These are phyloP conservation scores for Oryzias melastigma DNA, from an alignment of 2,113 vertebrate species.

Conservation along the genomic window DNA sequence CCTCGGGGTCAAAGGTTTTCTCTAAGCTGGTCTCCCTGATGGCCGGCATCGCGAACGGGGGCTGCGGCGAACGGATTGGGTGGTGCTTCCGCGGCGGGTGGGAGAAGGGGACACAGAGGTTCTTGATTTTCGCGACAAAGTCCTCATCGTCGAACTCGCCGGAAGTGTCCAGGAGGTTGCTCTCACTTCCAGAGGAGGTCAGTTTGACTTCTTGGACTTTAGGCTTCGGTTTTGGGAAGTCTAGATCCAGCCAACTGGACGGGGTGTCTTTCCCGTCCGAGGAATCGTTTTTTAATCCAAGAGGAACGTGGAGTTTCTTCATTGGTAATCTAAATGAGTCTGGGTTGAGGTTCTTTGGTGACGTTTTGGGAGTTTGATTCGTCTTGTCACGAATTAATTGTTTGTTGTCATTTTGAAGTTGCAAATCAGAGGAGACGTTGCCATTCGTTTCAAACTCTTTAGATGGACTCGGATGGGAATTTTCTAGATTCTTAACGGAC, in stretches of 20 bases:
- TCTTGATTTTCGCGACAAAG: constrained; percentile 89
- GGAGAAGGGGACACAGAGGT: constrained; percentile 81
- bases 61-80: constrained; percentile 77
- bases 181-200: constrained; percentile 77
- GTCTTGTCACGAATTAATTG: constrained; percentile 12
- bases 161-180: constrained; percentile 80
- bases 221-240: constrained; percentile 53
- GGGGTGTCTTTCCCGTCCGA: constrained; percentile 47
- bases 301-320: constrained; percentile 34
- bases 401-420: constrained; percentile 7
- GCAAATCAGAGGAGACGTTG: constrained; percentile 3
- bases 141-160: constrained; percentile 85
- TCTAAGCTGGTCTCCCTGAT: constrained; percentile 89
- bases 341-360: constrained; percentile 10
- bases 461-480: background rate
- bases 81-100: constrained; percentile 88
- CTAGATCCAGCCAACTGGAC: constrained; percentile 68
- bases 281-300: constrained; percentile 37
- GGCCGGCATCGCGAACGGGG: constrained; percentile 87
- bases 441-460: constrained; percentile 18
- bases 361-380: constrained; percentile 25
- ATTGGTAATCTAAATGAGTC: constrained; percentile 45
- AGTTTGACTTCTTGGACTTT: constrained; percentile 59
- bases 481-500: background rate
- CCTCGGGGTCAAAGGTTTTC: constrained; percentile 86